These are phyloP conservation scores for Rhopalosiphum maidis DNA, from an alignment of 1,140 invertebrate genomes.

Conservation along the genomic window DNA sequence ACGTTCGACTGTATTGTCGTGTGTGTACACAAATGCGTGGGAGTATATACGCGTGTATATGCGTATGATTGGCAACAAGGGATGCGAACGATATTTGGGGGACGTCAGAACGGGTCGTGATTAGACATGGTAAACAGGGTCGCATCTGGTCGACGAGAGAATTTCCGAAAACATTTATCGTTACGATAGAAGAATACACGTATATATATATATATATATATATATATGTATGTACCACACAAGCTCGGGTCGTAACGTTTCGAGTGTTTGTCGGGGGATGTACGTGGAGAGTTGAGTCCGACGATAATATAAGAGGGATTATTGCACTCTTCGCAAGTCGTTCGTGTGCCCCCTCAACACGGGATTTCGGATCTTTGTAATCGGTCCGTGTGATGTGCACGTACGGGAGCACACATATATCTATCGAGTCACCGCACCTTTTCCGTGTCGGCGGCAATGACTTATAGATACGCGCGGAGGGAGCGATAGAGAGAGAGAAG, in stretches of 20 bases:
- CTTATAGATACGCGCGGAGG: neutral
- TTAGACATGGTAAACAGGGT: conserved; percentile 29
- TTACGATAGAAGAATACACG: neutral
- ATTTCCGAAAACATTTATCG: conserved; percentile 26
- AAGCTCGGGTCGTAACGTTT: neutral
- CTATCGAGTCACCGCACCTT: too few relatives aligned
- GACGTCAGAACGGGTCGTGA: neutral
- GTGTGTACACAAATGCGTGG: neutral
- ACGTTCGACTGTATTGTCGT: neutral
- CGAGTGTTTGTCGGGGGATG: neutral
- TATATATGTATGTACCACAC: too few relatives aligned
- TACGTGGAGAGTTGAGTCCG: neutral
- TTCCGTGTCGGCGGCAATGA: neutral
- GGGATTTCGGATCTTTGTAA: neutral
- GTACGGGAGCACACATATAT: too few relatives aligned
- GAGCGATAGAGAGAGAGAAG: neutral
- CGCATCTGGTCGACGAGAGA: neutral
- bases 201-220: too few relatives aligned
- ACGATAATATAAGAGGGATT: neutral
- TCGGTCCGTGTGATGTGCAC: neutral
- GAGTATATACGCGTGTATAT: neutral
- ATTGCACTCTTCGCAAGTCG: neutral
- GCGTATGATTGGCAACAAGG: neutral
- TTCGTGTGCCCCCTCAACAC: neutral
- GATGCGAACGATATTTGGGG: neutral